phyloP scores from a whole-genome alignment of 2,888 invertebrate species.

The Nephrotoma appendiculata region DNA sequence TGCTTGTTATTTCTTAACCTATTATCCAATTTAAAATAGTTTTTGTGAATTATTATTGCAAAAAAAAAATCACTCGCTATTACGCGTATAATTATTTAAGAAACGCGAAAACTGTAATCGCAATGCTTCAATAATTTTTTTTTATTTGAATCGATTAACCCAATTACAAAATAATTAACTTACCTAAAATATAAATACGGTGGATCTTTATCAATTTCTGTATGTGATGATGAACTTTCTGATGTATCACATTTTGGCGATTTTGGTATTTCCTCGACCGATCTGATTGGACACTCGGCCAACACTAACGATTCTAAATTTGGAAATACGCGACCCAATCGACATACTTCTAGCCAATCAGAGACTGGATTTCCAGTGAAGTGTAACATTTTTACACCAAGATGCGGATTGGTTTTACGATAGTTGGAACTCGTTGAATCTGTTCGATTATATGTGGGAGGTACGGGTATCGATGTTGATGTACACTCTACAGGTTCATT shows the following conservation, averaged over 20 bases:
- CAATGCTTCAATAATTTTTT: not conserved
- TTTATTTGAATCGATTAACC: not conserved
- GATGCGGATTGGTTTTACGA: slow-evolving; percentile 37
- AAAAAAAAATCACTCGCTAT: not conserved
- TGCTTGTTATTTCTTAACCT: not conserved
- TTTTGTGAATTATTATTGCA: not conserved
- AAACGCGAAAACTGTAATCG: not conserved
- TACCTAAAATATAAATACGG: slow-evolving; percentile 46
- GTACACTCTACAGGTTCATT: not conserved
- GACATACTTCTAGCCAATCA: slow-evolving; percentile 69
- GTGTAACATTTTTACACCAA: slow-evolving; percentile 61
- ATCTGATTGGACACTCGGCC: slow-evolving; percentile 69
- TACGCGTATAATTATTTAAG: not conserved
- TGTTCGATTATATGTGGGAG: slow-evolving; percentile 10
- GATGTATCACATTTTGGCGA: not conserved
- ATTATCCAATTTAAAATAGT: not conserved
- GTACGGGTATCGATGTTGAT: not conserved
- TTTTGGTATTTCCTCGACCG: not conserved
- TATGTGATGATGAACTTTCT: slow-evolving; percentile 9
- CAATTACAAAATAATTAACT: slow-evolving; percentile 19
- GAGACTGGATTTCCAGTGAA: slow-evolving; percentile 79
- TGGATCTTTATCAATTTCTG: slow-evolving; percentile 33
- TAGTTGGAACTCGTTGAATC: slow-evolving; percentile 16
- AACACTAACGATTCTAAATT: slow-evolving; percentile 70
- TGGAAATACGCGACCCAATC: slow-evolving; percentile 75